These are phyloP conservation scores for Cirrhinus mrigala DNA, from an alignment of 2,797 vertebrate species.

Conservation along the genomic window DNA sequence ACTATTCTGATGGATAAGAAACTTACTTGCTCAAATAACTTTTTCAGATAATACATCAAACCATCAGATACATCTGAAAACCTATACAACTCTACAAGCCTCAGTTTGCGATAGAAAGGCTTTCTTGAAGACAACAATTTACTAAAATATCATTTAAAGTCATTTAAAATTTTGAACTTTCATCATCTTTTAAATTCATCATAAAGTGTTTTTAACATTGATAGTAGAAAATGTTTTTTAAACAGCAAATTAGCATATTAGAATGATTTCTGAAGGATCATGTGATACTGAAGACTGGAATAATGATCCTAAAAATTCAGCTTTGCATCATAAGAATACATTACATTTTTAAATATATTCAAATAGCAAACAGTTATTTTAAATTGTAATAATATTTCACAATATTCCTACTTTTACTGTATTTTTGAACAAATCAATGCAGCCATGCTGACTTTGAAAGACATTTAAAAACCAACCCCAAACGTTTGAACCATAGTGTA, in stretches of 20 bases:
- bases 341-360: neutral
- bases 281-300: neutral
- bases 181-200: no score
- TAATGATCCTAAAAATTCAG: neutral
- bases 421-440: neutral
- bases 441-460: neutral
- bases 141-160: no score
- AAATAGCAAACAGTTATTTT: neutral
- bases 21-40: neutral
- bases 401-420: neutral
- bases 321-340: neutral
- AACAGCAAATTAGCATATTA: neutral
- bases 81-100: neutral
- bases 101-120: neutral
- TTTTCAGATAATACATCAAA: neutral
- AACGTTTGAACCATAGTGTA: neutral
- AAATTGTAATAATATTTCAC: neutral
- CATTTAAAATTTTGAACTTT: no score
- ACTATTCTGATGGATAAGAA: neutral
- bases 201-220: neutral
- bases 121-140: no score
- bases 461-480: no score
- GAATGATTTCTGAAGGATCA: neutral
- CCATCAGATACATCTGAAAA: neutral
- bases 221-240: neutral